phyloP scores from a whole-genome alignment of 2,797 vertebrate genomes.

The Lagocephalus sceleratus region DNA sequence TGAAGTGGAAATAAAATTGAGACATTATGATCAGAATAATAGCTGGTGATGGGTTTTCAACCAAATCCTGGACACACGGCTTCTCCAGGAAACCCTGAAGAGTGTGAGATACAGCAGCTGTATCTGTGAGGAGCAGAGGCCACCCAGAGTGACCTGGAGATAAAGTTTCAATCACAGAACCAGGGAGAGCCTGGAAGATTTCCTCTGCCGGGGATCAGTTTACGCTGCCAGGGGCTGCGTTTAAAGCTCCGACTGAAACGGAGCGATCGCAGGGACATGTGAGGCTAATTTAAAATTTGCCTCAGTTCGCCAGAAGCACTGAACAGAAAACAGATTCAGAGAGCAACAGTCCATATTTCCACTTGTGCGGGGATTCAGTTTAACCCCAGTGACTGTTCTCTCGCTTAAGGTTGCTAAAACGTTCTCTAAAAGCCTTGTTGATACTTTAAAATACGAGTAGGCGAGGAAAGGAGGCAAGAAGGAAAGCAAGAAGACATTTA shows the following conservation, averaged over 20 bases:
- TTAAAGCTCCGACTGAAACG: constrained; percentile 7
- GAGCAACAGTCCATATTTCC: neutral
- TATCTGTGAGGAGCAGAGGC: constrained; percentile 9
- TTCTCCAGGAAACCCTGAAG: constrained; percentile 19
- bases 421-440: neutral
- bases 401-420: neutral
- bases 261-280: constrained; percentile 8
- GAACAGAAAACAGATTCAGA: constrained; percentile 1
- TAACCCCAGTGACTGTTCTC: neutral
- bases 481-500: neutral
- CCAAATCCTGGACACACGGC: constrained; percentile 5
- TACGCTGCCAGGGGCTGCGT: constrained; percentile 18
- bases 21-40: neutral
- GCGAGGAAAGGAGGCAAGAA: too few relatives aligned
- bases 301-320: constrained; percentile 4
- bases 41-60: neutral
- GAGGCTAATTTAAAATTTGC: constrained; percentile 7
- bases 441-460: neutral
- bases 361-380: neutral
- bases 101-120: constrained; percentile 7
- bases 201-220: constrained; percentile 34
- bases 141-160: constrained; percentile 24
- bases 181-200: constrained; percentile 39
- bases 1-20: neutral
- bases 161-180: constrained; percentile 41